Base-by-base conservation (phyloP, 2,113 vertebrate species). In the Azemiops feae region DNA sequence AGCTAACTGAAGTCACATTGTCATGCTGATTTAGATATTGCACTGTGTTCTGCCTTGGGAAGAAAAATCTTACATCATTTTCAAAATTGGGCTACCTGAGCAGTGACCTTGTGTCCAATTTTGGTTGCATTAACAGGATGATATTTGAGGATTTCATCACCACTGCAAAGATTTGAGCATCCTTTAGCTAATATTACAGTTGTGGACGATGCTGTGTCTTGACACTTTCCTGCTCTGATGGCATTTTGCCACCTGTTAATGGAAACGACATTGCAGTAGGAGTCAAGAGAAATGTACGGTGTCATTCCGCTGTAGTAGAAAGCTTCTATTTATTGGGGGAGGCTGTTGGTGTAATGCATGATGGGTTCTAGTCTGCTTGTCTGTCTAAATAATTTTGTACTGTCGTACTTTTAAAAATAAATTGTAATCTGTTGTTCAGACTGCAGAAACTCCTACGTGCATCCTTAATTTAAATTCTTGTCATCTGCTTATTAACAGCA, bases 181-280 rank as follows among this genome's bases (percentile, higher is more conserved):
- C 85, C 93, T 93, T 95, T 92, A 93, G 95, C 92, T 97, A 92
- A 94, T 95, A 96, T 92, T 95, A 91, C 95, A 95, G 93, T 89
- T 95, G 47, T 92, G 95, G 94, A 92, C 90, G 92, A 92, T 94
- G 81, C 93, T 95, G 94, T 96, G 97, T 95, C 93, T 95, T 94
- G 92, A 90, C 53, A 93, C 94, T 92, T 97, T 96, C 89, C 55
- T 95, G 60, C 95, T 92, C 87, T 92, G 92, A 94, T 94, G 93
- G 91, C 88, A 92, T 96, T 95, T 96, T 97, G 93, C 94, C 95
- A 96, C 96, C 95, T 96, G 96, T 93, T 97, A 94, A 92, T 90
- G 16, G 92, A 95, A 96, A 96, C 94, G 95, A 86, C 92, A 94
- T 95, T 93, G 96, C 92, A 96, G 95, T 43, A 93, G 92, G 91